Evolutionary conservation across 2,888 invertebrate species (phyloP).

Genomic region (Athalia circularis): DNA sequence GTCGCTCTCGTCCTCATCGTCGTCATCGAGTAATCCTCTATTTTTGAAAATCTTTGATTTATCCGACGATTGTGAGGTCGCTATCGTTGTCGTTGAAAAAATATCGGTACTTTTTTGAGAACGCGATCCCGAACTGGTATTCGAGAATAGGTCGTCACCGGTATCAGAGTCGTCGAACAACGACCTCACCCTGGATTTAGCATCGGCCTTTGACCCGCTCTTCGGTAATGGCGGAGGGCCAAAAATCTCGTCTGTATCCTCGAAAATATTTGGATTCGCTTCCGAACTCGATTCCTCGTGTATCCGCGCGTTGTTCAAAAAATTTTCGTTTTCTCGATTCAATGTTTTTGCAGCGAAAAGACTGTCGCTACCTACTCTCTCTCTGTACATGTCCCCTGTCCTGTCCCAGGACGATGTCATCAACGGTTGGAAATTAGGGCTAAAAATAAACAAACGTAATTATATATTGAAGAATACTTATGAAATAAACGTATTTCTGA

Average conservation of each 20-base stretch:
- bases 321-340: constrained; percentile 50
- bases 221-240: constrained; percentile 70
- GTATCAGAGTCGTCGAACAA: constrained; percentile 70
- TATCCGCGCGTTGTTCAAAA: constrained; percentile 32
- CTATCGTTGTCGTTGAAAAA: constrained; percentile 50
- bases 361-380: constrained; percentile 63
- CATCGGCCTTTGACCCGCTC: constrained; percentile 52
- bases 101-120: constrained; percentile 65
- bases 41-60: constrained; percentile 54
- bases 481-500: background rate
- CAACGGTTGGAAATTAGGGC: constrained; percentile 61
- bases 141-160: constrained; percentile 68
- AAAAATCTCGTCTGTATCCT: constrained; percentile 63
- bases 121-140: constrained; percentile 64
- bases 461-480: background rate
- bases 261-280: constrained; percentile 56
- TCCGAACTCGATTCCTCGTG: constrained; percentile 15
- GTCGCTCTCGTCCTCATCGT: constrained; percentile 54
- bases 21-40: constrained; percentile 62
- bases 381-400: constrained; percentile 67
- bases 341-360: constrained; percentile 56
- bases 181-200: constrained; percentile 64
- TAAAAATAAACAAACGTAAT: constrained; percentile 51
- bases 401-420: constrained; percentile 64
- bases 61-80: constrained; percentile 52